These are phyloP conservation scores for Helobdella robusta DNA, from an alignment of 2,888 invertebrate species.

Conservation along the genomic window DNA sequence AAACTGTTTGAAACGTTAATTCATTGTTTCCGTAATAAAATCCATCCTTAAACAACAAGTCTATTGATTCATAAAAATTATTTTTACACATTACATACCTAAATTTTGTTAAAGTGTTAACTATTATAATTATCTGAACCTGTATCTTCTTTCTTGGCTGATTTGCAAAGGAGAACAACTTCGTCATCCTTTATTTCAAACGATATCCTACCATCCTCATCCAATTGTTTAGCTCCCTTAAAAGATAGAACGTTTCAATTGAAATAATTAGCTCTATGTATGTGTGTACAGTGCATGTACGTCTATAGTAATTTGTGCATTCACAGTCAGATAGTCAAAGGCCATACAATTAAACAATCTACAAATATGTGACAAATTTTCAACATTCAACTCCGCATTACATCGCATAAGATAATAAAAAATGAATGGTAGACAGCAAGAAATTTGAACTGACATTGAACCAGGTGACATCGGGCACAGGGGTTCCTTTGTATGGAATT, in stretches of 20 bases:
- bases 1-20: not conserved
- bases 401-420: too few species aligned
- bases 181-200: conserved; percentile 53
- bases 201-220: conserved; percentile 67
- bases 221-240: conserved; percentile 70
- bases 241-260: too few species aligned
- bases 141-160: conserved; percentile 78
- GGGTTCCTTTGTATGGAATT: conserved; percentile 85
- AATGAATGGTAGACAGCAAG: too few species aligned
- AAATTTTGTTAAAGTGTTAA: not conserved
- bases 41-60: not conserved
- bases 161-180: conserved; percentile 54
- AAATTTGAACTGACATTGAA: conserved; percentile 61
- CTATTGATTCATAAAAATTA: not conserved
- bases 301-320: too few species aligned
- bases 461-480: conserved; percentile 64
- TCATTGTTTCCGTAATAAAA: not conserved
- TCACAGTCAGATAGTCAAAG: too few species aligned
- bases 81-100: not conserved
- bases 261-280: too few species aligned
- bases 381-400: too few species aligned
- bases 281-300: too few species aligned
- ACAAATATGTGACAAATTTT: too few species aligned
- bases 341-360: too few species aligned
- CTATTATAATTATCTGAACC: conserved; percentile 47